A percentile compares a stretch with the other conserved stretches of the same genome.
Evolutionary conservation across 1,140 invertebrate species (phyloP).

Genomic region (Camponotus vicinus): DNA sequence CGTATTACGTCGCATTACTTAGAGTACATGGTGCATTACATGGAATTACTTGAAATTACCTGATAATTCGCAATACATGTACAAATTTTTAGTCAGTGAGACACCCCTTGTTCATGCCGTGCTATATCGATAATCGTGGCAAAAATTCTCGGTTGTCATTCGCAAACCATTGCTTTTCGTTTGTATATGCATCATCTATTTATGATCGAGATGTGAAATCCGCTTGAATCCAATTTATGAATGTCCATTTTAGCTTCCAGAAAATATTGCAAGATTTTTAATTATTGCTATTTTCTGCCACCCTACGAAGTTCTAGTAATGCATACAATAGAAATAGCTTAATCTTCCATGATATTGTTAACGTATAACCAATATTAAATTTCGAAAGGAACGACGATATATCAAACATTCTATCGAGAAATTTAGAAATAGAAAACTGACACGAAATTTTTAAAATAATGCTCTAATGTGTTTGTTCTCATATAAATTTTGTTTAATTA

Average conservation of each 20-base stretch:
- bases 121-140: slow-evolving; percentile 36
- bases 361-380: no score
- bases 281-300: background rate
- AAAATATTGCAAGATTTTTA: background rate
- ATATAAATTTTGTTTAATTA: background rate
- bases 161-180: slow-evolving; percentile 28
- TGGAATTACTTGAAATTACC: no score
- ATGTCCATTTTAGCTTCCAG: slow-evolving; percentile 1
- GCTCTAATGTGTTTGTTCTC: background rate
- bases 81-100: no score
- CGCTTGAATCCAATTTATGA: slow-evolving; percentile 1
- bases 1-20: no score
- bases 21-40: no score
- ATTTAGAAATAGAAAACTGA: background rate
- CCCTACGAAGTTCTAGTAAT: background rate
- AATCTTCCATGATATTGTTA: background rate
- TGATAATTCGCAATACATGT: no score
- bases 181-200: background rate
- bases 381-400: background rate
- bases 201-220: slow-evolving; percentile 24
- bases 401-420: background rate
- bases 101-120: slow-evolving; percentile 31
- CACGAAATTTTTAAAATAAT: background rate
- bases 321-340: background rate
- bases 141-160: slow-evolving; percentile 47